Evolutionary conservation across 2,113 vertebrate genomes (phyloP).

Genomic region (Pycnonotus jocosus): DNA sequence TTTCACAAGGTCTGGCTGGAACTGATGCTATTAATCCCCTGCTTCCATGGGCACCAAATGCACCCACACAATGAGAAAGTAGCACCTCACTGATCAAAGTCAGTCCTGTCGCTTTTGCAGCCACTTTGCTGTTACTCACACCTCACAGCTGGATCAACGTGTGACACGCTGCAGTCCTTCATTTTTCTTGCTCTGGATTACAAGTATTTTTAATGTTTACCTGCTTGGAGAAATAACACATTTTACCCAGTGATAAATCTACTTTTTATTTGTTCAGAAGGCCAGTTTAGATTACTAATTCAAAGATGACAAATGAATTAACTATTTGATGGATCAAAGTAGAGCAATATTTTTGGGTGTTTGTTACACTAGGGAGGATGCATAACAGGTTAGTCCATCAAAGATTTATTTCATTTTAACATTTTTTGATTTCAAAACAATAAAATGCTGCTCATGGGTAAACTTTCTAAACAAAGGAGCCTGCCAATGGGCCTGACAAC

Average conservation of each 20-base stretch:
- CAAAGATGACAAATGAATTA: neutral
- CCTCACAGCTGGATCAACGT: neutral
- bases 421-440: slow-evolving; percentile 18
- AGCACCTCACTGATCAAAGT: neutral
- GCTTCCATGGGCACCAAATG: neutral
- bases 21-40: neutral
- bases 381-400: neutral
- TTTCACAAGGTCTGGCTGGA: neutral
- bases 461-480: slow-evolving; percentile 50
- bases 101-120: neutral
- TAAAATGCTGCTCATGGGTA: slow-evolving; percentile 24
- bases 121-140: neutral
- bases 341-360: neutral
- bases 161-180: neutral
- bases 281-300: neutral
- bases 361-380: neutral
- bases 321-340: neutral
- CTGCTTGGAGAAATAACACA: neutral
- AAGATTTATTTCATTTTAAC: neutral
- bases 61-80: neutral
- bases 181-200: neutral
- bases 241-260: neutral
- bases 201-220: slow-evolving; percentile 14
- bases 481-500: slow-evolving; percentile 28
- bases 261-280: neutral